Conservation (phyloP, 2,888 invertebrate genomes). For the Eupeodes luniger region DNA sequence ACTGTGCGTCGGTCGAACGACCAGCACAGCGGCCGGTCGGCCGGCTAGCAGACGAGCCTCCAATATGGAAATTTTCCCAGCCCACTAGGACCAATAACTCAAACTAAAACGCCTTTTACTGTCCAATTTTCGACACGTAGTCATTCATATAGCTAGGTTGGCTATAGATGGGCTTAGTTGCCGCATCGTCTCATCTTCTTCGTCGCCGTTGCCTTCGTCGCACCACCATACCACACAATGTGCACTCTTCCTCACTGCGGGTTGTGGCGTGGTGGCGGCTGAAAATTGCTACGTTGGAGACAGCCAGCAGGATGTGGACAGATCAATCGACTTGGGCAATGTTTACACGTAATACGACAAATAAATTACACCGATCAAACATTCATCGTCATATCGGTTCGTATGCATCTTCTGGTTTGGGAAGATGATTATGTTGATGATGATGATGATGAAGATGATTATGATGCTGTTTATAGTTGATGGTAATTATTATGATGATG, state of each 20-base stretch:
- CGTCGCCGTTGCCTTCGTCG: background rate
- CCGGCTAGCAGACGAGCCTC: background rate
- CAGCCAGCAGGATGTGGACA: conserved; percentile 76
- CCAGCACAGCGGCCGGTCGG: background rate
- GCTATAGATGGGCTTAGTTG: background rate
- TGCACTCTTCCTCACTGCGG: conserved; percentile 7
- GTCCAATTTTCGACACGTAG: conserved; percentile 81
- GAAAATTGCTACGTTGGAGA: conserved; percentile 46
- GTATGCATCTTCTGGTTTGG: conserved; percentile 45
- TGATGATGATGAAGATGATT: conserved; percentile 21
- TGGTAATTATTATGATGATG: conserved; percentile 14
- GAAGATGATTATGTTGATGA: conserved; percentile 30
- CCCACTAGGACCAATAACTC: conserved; percentile 78
- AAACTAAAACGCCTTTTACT: conserved; percentile 82
- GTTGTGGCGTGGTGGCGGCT: background rate
- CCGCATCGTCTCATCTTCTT: background rate
- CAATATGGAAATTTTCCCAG: conserved; percentile 74
- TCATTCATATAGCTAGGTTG: conserved; percentile 78
- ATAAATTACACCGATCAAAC: conserved; percentile 81
- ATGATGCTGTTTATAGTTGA: background rate
- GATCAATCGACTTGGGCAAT: conserved; percentile 80
- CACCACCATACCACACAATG: conserved; percentile 15
- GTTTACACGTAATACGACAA: conserved; percentile 84
- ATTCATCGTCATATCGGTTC: conserved; percentile 72
- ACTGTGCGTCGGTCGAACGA: too few species aligned